Conservation (phyloP, 2,113 vertebrate genomes). For the Murina feae region DNA sequence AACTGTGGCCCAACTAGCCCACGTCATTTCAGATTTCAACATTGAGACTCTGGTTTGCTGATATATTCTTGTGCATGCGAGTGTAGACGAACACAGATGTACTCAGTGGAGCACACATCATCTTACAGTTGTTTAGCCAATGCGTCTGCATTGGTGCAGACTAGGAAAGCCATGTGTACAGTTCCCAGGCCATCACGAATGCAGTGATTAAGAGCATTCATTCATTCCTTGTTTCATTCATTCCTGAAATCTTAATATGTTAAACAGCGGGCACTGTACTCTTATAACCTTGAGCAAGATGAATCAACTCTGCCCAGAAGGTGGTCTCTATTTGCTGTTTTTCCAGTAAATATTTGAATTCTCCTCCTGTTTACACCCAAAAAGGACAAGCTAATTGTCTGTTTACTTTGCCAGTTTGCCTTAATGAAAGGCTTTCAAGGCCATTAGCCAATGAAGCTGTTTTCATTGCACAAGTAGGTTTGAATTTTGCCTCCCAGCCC, state of each 20-base stretch:
- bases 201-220: not conserved
- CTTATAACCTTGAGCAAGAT: not conserved
- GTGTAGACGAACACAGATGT: slow-evolving; percentile 50
- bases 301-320: not conserved
- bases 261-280: not conserved
- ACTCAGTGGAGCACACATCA: slow-evolving; percentile 4
- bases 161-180: not conserved
- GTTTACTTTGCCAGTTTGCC: slow-evolving; percentile 50
- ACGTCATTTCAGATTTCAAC: slow-evolving; percentile 60
- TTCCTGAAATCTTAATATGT: not conserved
- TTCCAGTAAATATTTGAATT: slow-evolving; percentile 13
- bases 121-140: slow-evolving; percentile 10
- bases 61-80: slow-evolving; percentile 60
- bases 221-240: slow-evolving; percentile 10
- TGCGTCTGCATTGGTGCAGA: not conserved
- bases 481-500: not conserved
- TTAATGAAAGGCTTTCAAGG: slow-evolving; percentile 51
- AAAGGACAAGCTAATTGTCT: slow-evolving; percentile 55
- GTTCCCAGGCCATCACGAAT: not conserved
- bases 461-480: not conserved
- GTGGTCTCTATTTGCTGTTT: not conserved
- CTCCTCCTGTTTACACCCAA: slow-evolving; percentile 12
- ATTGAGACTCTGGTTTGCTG: slow-evolving; percentile 47
- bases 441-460: slow-evolving; percentile 27
- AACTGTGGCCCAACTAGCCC: slow-evolving; percentile 50